phyloP scores from a whole-genome alignment of 2,797 vertebrate genomes.

The Macrochelys suwanniensis region DNA sequence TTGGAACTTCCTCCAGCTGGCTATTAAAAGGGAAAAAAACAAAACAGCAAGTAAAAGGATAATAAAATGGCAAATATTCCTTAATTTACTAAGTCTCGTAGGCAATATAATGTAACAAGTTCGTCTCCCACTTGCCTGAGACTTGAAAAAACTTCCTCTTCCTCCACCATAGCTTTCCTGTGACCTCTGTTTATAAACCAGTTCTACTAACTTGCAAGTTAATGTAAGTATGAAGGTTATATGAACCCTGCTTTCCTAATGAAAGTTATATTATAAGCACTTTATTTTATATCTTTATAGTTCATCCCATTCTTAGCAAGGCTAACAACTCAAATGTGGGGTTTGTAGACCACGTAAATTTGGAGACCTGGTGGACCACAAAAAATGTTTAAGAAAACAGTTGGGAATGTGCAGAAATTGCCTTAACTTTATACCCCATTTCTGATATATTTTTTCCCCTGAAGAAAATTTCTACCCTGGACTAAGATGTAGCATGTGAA shows the following conservation, averaged over 20 bases:
- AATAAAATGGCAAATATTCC: conserved; percentile 17
- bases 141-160: neutral
- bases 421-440: neutral
- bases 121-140: neutral
- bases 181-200: neutral
- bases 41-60: conserved; percentile 43
- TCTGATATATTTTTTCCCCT: neutral
- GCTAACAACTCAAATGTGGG: neutral
- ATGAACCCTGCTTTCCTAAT: neutral
- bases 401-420: neutral
- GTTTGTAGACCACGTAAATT: neutral
- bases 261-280: conserved; percentile 16
- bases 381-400: neutral
- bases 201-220: neutral
- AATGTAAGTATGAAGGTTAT: neutral
- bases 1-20: conserved; percentile 10
- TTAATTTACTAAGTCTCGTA: neutral
- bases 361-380: neutral
- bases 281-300: neutral
- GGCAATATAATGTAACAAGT: neutral
- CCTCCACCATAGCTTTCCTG: neutral
- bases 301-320: neutral
- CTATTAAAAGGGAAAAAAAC: conserved; percentile 53
- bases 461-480: neutral
- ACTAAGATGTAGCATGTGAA: neutral